Conservation (phyloP, 2,888 invertebrate species). For the Elysia crispata region DNA sequence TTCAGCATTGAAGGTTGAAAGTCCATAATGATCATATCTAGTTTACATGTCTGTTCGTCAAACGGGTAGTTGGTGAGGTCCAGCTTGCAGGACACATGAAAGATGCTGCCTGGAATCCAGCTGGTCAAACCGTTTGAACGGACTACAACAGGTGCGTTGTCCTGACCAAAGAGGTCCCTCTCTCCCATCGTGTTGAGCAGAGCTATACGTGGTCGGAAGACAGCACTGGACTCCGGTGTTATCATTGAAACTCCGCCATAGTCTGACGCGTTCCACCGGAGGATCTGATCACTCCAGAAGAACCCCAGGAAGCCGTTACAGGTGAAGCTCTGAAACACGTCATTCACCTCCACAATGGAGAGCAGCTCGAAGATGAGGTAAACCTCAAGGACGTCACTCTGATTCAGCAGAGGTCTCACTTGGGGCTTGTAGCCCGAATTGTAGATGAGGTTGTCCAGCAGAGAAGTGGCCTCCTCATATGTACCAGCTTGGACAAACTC, state of each 20-base stretch:
- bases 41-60: slow-evolving; percentile 4
- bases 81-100: too few relatives aligned
- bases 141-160: slow-evolving; percentile 2
- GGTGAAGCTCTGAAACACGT: slow-evolving; percentile 32
- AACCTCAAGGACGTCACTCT: not conserved
- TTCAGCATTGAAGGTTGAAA: too few relatives aligned
- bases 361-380: slow-evolving; percentile 9
- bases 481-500: not conserved
- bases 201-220: slow-evolving; percentile 1
- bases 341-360: slow-evolving; percentile 33
- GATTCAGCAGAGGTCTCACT: slow-evolving; percentile 2
- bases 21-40: too few relatives aligned
- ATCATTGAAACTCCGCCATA: slow-evolving; percentile 7
- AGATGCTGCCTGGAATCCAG: too few relatives aligned
- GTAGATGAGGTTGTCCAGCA: slow-evolving; percentile 1
- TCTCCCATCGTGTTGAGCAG: slow-evolving; percentile 18
- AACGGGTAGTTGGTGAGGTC: not conserved
- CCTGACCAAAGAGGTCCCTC: slow-evolving; percentile 19
- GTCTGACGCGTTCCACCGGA: slow-evolving; percentile 11
- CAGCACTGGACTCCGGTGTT: not conserved
- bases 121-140: too few relatives aligned
- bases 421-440: slow-evolving; percentile 13
- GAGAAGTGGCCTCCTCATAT: not conserved
- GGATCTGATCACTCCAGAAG: slow-evolving; percentile 22
- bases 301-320: slow-evolving; percentile 19